Evolutionary conservation across 2,797 vertebrate species (phyloP), one percentile per base, ranked within the genome.

Genomic region (Amphiprion clarkii): DNA sequence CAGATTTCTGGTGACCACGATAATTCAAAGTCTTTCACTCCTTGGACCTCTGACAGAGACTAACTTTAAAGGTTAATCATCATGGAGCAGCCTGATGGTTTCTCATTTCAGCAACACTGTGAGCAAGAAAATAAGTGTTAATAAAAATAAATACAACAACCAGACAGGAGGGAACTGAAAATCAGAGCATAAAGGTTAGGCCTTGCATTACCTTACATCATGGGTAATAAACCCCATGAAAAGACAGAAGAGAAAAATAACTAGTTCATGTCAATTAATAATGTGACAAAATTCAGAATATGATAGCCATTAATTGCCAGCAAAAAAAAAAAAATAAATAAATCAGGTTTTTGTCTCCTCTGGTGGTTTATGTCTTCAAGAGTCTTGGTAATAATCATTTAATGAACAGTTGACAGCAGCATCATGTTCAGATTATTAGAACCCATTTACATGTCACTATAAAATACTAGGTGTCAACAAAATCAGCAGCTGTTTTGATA

Each of bases 1-100:
- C 55, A 71, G 54, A 75, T 80, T 78, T 82, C 40, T 55, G 86
- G 49, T 75, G 73, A 77, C 23, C 44, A 39, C 53, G 21, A 68
- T n/a, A 42, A 59, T 75, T 40, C 72, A 46, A 68, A n/a, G 49
- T 56, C 60, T 56, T 64, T 67, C 29, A 16, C 31, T 10, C 40
- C 23, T 25, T 6, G 16, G 53, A 60, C 16, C 52, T 58, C 62
- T 33, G 39, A 84, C 44, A 70, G 16, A 46, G 42, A 79, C 51
- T 1, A 56, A 79, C 54, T 56, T 78, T 72, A 54, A 74, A 51
- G 55, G 33, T 72, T 71, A 71, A 82, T 82, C 74, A 60, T 69
- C 82, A 65, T 51, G 31, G 61, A 69, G 54, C 5, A 5, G 63
- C 13, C 16, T 16, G 27, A 76, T 67, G 48, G 39, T 71, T 76